Base-by-base conservation (phyloP, 2,797 vertebrate species). In the Tarsius wallacei region DNA sequence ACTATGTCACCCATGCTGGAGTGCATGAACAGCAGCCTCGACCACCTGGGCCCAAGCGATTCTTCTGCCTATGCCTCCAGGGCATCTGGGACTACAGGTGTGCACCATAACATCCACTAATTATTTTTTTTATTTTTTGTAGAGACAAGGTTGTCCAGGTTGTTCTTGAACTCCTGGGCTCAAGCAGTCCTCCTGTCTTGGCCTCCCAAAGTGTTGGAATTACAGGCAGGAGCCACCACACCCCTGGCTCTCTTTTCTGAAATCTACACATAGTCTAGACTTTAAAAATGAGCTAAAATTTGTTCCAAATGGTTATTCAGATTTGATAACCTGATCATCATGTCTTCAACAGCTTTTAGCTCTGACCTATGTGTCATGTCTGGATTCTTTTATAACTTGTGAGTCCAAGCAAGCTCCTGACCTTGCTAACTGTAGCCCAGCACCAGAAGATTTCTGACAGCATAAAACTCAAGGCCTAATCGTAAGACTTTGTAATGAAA, bases 401-500 rank as follows among this genome's bases (percentile, higher is more conserved):
- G 53, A 28, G 19, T 94, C 90, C 80, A 74, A 33, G 97, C 87
- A 87, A 96, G 94, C 88, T 97, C 97, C 94, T 98, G 97, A 93
- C 93, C 42, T 97, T 97, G 83, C 42, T 84, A 14, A 53, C 28
- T 57, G 8, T 57, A 87, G 94, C 90, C 91, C 83, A 76, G 90
- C 24, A 6, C 81, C 49, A 89, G 33, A 93, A 78, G 24, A n/a
- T 96, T 95, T 97, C 88, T 97, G 57, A 92, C 88, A 88, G 85
- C 51, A 83, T 94, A 95, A 89, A 95, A 97, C 42, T 91, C 87
- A 94, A 96, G 90, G 85, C 82, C 81, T 94, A 15, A 53, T 94
- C 73, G 81, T 89, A 94, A 97, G 97, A 97, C 89, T 83, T 15
- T 64, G 57, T 74, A 80, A 77, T 95, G 90, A 98, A 98, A 97